phyloP scores from a whole-genome alignment of 2,888 invertebrate genomes.

The Cepaea hortensis region DNA sequence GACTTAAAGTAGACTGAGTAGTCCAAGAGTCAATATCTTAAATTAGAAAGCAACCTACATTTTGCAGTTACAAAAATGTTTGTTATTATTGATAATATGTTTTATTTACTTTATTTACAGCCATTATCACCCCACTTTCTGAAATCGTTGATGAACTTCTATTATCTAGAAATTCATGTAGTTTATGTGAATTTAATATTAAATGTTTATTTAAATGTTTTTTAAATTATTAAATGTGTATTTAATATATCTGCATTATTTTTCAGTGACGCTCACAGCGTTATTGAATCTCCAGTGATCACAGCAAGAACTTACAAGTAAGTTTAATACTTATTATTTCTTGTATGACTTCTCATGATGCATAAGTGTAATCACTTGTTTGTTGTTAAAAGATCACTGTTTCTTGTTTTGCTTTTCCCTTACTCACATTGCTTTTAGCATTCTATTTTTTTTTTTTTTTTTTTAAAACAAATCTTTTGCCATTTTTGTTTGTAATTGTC shows the following conservation, averaged over 20 bases:
- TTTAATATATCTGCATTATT: too few species aligned
- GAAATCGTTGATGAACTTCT: too few species aligned
- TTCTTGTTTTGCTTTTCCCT: not conserved
- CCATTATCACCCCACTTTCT: too few species aligned
- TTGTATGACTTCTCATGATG: not conserved
- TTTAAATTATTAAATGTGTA: too few species aligned
- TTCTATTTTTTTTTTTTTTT: not conserved
- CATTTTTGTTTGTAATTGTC: not conserved
- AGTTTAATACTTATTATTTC: constrained; percentile 51
- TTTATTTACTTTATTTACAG: too few species aligned
- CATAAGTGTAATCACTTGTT: not conserved
- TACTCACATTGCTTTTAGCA: not conserved
- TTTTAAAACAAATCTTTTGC: not conserved
- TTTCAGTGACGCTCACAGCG: constrained; percentile 58
- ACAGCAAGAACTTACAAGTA: constrained; percentile 71
- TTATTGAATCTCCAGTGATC: constrained; percentile 70
- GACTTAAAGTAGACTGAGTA: too few species aligned
- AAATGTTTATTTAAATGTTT: too few species aligned
- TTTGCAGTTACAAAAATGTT: not conserved
- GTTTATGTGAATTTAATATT: too few species aligned
- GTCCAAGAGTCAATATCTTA: too few species aligned
- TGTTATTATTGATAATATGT: too few species aligned
- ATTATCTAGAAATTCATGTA: too few species aligned
- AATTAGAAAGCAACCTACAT: not conserved
- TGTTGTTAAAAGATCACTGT: not conserved